Evolutionary conservation across 1,140 invertebrate species (phyloP).

Genomic region (Drosophila azteca): DNA sequence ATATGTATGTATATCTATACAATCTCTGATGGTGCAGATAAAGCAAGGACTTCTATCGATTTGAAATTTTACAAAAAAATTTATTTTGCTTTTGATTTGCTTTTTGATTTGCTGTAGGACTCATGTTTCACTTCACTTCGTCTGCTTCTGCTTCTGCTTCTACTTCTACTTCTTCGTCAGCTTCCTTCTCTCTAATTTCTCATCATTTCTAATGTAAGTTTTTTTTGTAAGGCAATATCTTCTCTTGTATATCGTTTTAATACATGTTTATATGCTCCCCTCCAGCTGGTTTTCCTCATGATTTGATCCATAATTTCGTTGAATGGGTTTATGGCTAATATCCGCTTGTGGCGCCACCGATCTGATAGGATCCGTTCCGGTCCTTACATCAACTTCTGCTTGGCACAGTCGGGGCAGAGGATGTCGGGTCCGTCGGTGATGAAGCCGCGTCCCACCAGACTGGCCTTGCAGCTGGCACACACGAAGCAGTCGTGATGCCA

Average conservation of each 20-base stretch:
- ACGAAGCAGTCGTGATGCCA: constrained; percentile 99
- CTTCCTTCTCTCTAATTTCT: constrained; percentile 48
- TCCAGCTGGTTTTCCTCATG: constrained; percentile 25
- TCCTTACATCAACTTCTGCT: constrained; percentile 92
- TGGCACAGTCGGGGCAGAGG: constrained; percentile 99
- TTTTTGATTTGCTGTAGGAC: constrained; percentile 47
- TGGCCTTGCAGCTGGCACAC: constrained; percentile 97
- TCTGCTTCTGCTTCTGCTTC: constrained; percentile 1
- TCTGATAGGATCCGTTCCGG: neutral
- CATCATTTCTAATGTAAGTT: constrained; percentile 70
- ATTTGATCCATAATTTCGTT: constrained; percentile 78
- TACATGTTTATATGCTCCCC: constrained; percentile 50
- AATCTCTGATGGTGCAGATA: constrained; percentile 62
- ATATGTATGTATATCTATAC: constrained; percentile 44
- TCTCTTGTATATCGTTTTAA: constrained; percentile 73
- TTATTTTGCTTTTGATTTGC: constrained; percentile 50
- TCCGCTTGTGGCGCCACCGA: constrained; percentile 31
- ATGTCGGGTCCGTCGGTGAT: constrained; percentile 98
- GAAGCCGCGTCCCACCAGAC: constrained; percentile 98
- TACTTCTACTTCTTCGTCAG: neutral
- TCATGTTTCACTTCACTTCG: constrained; percentile 5
- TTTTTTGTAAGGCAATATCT: constrained; percentile 66
- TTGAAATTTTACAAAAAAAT: constrained; percentile 57
- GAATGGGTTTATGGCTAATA: constrained; percentile 74
- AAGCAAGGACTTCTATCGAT: constrained; percentile 46